Percentiles rank a stretch among this genome's conserved stretches.
Evolutionary conservation across 2,113 vertebrate genomes (phyloP).

Genomic region (Istiophorus platypterus): DNA sequence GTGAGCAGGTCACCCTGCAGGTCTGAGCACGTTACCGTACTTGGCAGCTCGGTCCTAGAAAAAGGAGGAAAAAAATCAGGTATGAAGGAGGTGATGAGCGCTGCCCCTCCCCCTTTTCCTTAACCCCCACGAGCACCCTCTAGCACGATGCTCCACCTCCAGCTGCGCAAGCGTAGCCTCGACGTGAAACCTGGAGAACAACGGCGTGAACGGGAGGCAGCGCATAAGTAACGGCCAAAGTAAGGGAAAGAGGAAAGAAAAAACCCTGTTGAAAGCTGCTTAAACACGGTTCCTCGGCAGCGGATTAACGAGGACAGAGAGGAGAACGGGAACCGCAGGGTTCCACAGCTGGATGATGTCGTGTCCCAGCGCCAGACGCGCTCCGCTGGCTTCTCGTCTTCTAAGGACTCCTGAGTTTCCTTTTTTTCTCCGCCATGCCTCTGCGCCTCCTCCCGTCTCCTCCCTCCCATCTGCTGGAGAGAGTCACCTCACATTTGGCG

Average conservation of each 20-base stretch:
- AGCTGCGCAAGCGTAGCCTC: conserved; percentile 16
- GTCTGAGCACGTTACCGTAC: not conserved
- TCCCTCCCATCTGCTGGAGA: conserved; percentile 55
- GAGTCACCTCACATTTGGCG: conserved; percentile 1
- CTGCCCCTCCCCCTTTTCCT: conserved; percentile 4
- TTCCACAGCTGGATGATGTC: not conserved
- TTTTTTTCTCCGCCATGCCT: not conserved
- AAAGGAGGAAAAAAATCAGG: conserved; percentile 12
- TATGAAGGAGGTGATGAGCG: not conserved
- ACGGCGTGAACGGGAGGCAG: not conserved
- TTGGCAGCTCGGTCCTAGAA: not conserved
- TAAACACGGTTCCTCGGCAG: conserved; percentile 3
- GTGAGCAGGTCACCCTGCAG: not conserved
- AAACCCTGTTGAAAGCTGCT: conserved; percentile 8
- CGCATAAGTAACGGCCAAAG: no score
- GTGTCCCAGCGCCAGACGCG: conserved; percentile 25
- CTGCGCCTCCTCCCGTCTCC: conserved; percentile 1
- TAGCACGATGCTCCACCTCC: conserved; percentile 26
- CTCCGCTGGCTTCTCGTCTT: conserved; percentile 43
- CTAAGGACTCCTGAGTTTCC: not conserved
- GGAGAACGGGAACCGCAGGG: not conserved
- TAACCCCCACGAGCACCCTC: conserved; percentile 14
- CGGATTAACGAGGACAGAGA: not conserved
- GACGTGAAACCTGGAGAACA: conserved; percentile 3
- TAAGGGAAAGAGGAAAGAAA: no score